phyloP scores from a whole-genome alignment of 2,888 invertebrate species.

The Tanypteryx hageni region DNA sequence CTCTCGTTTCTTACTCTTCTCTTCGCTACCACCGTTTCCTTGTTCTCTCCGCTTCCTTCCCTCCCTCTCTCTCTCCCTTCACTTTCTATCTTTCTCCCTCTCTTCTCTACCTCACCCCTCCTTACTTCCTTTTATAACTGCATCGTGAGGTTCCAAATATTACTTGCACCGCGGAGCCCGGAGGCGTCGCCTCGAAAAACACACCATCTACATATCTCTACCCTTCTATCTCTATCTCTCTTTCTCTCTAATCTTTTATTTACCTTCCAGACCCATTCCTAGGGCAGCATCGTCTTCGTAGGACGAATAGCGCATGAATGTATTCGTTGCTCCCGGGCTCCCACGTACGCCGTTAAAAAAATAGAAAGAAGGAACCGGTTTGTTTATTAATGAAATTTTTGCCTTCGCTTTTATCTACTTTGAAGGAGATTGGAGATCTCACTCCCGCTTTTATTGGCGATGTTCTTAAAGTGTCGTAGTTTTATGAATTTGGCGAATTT shows the following conservation, averaged over 20 bases:
- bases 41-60: background rate
- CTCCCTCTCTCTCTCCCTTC: background rate
- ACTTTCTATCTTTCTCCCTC: too few species aligned
- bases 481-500: too few species aligned
- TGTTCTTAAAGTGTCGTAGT: background rate
- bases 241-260: background rate
- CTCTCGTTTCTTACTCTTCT: background rate
- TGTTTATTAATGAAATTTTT: conserved; percentile 6
- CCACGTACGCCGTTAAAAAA: background rate
- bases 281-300: background rate
- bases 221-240: background rate
- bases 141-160: conserved; percentile 1
- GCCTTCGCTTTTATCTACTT: background rate
- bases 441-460: background rate
- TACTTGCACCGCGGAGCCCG: background rate
- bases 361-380: background rate
- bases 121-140: background rate
- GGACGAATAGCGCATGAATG: background rate
- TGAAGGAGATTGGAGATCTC: background rate
- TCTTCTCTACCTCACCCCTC: background rate
- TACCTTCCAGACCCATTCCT: background rate
- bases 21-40: background rate
- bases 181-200: background rate
- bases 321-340: background rate
- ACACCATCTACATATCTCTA: conserved; percentile 9